Conservation (phyloP, 2,113 vertebrate genomes). For the Atractosteus spatula region DNA sequence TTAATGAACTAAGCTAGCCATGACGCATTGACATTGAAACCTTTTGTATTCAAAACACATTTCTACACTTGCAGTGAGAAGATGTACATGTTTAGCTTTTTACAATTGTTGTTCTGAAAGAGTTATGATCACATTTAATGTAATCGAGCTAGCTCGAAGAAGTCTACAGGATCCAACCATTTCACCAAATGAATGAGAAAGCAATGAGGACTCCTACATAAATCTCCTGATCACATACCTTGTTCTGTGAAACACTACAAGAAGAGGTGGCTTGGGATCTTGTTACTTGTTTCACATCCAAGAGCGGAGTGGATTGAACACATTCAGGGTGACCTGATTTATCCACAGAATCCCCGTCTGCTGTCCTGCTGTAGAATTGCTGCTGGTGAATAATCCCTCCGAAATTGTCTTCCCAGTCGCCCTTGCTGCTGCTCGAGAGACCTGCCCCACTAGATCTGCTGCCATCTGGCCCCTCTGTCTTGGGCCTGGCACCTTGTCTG, state of each 20-base stretch:
- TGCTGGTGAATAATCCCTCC: conserved; percentile 42
- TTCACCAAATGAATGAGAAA: too few relatives aligned
- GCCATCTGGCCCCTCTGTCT: conserved; percentile 26
- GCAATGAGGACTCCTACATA: too few relatives aligned
- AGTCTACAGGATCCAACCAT: too few relatives aligned
- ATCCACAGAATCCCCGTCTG: conserved; percentile 26
- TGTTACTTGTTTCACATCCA: conserved; percentile 48
- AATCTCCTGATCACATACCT: conserved; percentile 57
- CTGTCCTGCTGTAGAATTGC: conserved; percentile 8
- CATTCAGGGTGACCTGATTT: conserved; percentile 14
- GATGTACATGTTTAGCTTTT: too few relatives aligned
- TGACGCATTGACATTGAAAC: too few relatives aligned
- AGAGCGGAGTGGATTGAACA: conserved; percentile 31
- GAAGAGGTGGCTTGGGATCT: conserved; percentile 52
- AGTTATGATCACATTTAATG: too few relatives aligned
- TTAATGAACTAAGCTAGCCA: too few relatives aligned
- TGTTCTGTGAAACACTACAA: conserved; percentile 54
- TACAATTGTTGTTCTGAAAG: too few relatives aligned
- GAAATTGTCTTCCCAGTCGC: conserved; percentile 40
- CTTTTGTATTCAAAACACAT: too few relatives aligned
- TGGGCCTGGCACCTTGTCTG: conserved; percentile 28
- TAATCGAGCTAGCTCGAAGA: too few relatives aligned
- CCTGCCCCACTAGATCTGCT: conserved; percentile 19
- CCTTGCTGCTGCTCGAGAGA: conserved; percentile 33
- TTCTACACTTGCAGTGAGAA: too few relatives aligned